Base-by-base conservation (phyloP, 2,888 invertebrate genomes). In the Sipha maydis region DNA sequence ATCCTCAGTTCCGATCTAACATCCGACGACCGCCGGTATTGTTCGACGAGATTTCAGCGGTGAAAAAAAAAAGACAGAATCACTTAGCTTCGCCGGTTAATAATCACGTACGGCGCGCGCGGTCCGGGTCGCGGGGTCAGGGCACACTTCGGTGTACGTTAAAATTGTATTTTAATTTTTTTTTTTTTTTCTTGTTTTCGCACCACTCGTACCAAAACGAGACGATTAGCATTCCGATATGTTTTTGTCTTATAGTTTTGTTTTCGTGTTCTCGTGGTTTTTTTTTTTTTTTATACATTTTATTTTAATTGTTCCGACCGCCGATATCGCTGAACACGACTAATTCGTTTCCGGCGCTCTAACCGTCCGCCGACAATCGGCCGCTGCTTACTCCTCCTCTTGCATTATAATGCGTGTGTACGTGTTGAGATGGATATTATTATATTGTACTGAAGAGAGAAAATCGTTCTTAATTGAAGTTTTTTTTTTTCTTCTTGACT, bases 1-100 rank as follows among this genome's bases (percentile, higher is more conserved):
- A 75, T 80, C 86, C 56, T 80, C 86, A 80, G 86, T 86, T 80
- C 86, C 73, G 79, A 79, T 86, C 79, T 73, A 54, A 61, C 41
- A 76, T 48, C 31, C 82, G 82, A 9, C n/a, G 54, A 8, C 41
- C 9, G 28, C 76, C 54, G 69, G 85, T 78, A 78, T 85, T 77
- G 85, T 85, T 77, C 41, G 25, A 28, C 67, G 67, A 48, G 28
- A 48, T 77, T 75, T 75, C 56, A 19, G 75, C 34, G 14, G n/a
- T 38, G n/a, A 14, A 56, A 56, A 56, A 31, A 56, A 4, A 4
- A 56, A 21, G 34, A 41, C n/a, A 19, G 54, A 7, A 38, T 25
- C 61, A 11, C 19, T 21, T 38, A 21, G 8, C 67, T 3, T 67
- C 41, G 67, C 1, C 80, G 80, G n/a, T n/a, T 2, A 4, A 3